Evolutionary conservation across 2,113 vertebrate species (phyloP).

Genomic region (Varanus salvator): DNA sequence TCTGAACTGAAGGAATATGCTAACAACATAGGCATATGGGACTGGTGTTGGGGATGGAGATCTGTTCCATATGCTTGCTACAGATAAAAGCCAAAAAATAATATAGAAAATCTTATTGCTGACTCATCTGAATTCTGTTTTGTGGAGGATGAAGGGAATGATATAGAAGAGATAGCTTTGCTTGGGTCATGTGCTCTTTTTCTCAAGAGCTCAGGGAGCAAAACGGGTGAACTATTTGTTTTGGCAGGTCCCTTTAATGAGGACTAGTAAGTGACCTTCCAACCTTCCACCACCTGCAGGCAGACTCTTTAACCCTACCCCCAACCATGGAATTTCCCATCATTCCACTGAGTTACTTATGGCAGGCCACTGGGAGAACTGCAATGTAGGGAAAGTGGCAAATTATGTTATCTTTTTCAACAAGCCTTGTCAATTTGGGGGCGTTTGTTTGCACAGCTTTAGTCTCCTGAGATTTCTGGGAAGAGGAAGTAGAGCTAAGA

Average conservation of each 20-base stretch:
- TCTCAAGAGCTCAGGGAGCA: background rate
- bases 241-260: background rate
- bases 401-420: background rate
- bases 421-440: background rate
- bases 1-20: conserved; percentile 10
- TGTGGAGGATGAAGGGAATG: background rate
- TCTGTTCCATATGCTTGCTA: conserved; percentile 13
- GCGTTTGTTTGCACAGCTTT: conserved; percentile 13
- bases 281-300: background rate
- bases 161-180: background rate
- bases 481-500: conserved; percentile 24
- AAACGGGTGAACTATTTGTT: background rate
- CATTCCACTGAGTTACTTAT: background rate
- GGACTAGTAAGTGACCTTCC: background rate
- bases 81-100: conserved; percentile 21
- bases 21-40: background rate
- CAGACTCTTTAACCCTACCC: background rate
- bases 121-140: conserved; percentile 16
- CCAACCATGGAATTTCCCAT: background rate
- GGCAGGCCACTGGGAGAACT: background rate
- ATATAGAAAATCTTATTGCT: conserved; percentile 10
- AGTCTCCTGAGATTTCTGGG: conserved; percentile 12
- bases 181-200: background rate
- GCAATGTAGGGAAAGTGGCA: background rate
- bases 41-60: conserved; percentile 10